phyloP scores from a whole-genome alignment of 1,140 invertebrate species.

The roundworm (Caenorhabditis elegans) region WBcel235 BX284606.5:5536501-5537000 shows the following conservation, averaged over 20 bases:
- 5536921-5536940: slow-evolving; percentile 42
- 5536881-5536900: slow-evolving; percentile 56
- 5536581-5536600: slow-evolving; percentile 52
- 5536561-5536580: slow-evolving; percentile 57
- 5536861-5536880: slow-evolving; percentile 53
- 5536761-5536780: slow-evolving; percentile 21
- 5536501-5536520: slow-evolving; percentile 51
- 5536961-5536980: background rate
- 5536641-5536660: slow-evolving; percentile 14
- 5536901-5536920: slow-evolving; percentile 53
- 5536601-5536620: slow-evolving; percentile 54
- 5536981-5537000: background rate
- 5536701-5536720: background rate
- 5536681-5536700: background rate
- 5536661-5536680: background rate
- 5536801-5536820: slow-evolving; percentile 53
- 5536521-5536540: slow-evolving; percentile 57
- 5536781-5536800: slow-evolving; percentile 25
- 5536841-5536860: slow-evolving; percentile 61
- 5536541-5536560: slow-evolving; percentile 57
- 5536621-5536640: slow-evolving; percentile 56
- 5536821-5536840: slow-evolving; percentile 56
- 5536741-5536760: background rate
- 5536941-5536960: slow-evolving; percentile 3
- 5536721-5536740: background rate